phyloP scores from a whole-genome alignment of 1,140 invertebrate species.

The Hesperophylax magnus region DNA sequence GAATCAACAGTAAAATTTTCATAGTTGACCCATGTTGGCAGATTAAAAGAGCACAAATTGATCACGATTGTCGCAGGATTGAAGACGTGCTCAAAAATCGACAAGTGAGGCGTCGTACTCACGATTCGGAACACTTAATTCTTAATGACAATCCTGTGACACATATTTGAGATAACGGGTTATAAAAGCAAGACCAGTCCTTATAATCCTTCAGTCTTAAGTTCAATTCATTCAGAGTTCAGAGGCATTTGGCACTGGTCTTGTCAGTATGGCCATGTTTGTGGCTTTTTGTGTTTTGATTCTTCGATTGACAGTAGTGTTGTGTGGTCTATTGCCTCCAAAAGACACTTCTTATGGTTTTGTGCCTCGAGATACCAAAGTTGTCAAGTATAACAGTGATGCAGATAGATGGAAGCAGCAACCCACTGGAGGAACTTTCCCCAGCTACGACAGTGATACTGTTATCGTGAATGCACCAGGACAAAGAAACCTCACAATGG shows the following conservation, averaged over 20 bases:
- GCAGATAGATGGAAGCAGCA: constrained; percentile 41
- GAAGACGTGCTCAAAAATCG: neutral
- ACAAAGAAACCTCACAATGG: neutral
- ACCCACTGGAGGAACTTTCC: neutral
- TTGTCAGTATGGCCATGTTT: constrained; percentile 8
- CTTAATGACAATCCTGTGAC: constrained; percentile 42
- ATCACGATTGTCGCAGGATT: constrained; percentile 20
- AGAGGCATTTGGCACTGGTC: neutral
- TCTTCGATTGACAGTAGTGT: neutral
- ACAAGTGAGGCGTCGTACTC: constrained; percentile 19
- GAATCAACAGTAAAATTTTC: neutral
- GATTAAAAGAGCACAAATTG: constrained; percentile 34
- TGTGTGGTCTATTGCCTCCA: constrained; percentile 23
- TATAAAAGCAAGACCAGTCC: constrained; percentile 50
- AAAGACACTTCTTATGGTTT: constrained; percentile 47
- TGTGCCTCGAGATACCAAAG: constrained; percentile 41
- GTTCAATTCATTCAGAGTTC: constrained; percentile 33
- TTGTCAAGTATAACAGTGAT: constrained; percentile 26
- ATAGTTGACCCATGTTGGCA: constrained; percentile 8
- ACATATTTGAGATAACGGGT: constrained; percentile 40
- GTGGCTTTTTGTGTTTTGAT: constrained; percentile 28
- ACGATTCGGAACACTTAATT: constrained; percentile 49
- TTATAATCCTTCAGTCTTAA: constrained; percentile 38
- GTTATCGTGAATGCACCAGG: constrained; percentile 10
- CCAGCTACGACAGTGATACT: constrained; percentile 27